These are phyloP conservation scores for Schizothorax lantsangensis DNA, from an alignment of 2,797 vertebrate species.

Conservation along the genomic window DNA sequence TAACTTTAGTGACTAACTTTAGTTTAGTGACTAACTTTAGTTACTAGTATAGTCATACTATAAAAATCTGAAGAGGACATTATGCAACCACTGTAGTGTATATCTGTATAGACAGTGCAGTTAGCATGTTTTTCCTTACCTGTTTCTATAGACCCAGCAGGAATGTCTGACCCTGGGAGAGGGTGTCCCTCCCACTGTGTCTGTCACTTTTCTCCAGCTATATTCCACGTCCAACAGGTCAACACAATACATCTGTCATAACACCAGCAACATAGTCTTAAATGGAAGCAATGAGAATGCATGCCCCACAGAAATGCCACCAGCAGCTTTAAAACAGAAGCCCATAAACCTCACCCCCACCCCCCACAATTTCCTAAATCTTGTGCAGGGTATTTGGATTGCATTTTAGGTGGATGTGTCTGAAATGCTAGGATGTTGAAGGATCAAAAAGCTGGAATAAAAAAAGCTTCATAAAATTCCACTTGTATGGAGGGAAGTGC, in stretches of 20 bases:
- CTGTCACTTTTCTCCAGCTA: constrained; percentile 83
- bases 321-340: not conserved
- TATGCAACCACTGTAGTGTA: not conserved
- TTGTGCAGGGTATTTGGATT: not conserved
- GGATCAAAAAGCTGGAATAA: not conserved
- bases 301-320: not conserved
- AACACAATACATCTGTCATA: constrained; percentile 86
- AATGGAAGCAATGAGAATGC: not conserved
- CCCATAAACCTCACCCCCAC: not conserved
- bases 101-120: not conserved
- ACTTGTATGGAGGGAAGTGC: not conserved
- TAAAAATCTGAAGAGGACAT: not conserved
- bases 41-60: not conserved
- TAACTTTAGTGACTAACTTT: not conserved
- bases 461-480: not conserved
- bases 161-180: constrained; percentile 93
- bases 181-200: constrained; percentile 83
- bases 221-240: constrained; percentile 81
- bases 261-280: constrained; percentile 52
- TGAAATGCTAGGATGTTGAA: not conserved
- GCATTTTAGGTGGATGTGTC: not conserved
- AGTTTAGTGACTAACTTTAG: not conserved
- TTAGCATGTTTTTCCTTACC: constrained; percentile 63
- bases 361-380: not conserved
- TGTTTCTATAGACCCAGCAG: constrained; percentile 90